Base-by-base conservation (phyloP, 2,113 vertebrate genomes). In the Shinisaurus crocodilurus region DNA sequence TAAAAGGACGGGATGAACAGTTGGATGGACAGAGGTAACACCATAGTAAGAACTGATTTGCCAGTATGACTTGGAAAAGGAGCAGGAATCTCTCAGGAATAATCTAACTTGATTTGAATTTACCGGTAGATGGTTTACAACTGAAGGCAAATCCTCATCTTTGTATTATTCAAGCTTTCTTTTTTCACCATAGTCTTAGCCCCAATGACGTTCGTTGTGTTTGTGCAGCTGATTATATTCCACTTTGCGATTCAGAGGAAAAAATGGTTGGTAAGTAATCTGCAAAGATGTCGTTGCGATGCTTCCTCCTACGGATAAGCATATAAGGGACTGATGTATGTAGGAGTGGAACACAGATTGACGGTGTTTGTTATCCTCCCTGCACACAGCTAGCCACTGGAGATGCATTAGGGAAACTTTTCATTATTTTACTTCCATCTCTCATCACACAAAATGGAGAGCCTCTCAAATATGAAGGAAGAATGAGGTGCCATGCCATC, bases 221-320 rank as follows among this genome's bases (percentile, higher is more conserved):
- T 94, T 93, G 91, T 95, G 88, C 95, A 96, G 85, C 2, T 96
- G 18, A 90, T 92, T 8, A 67, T 87, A 82, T 57, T 95, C 80
- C 94, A 93, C 86, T 95, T 80, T 2, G 0, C 8, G 5, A 45
- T 96, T 92, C 92, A 86, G 90, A 96, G 70, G 92, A 96, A 93
- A 76, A 94, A 95, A 87, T 96, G 95, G 95, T 5, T 94, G 94
- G 96, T 96, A 92, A 96, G 96, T 32, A 83, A 18, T 25, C n/a
- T 50, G n/a, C n/a, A 5, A 34, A 70, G 5, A 40, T 43, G 29
- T 48, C 32, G 1, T 6, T 34, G 27, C 48, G 45, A 27, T 79
- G 25, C 23, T 37, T 67, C 9, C 48, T 70, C 37, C 6, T 57
- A 29, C 3, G 25, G 57, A 37, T 65, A 29, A 82, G 54, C 54